Conservation (phyloP, 1,140 invertebrate genomes). For the Apis florea region DNA sequence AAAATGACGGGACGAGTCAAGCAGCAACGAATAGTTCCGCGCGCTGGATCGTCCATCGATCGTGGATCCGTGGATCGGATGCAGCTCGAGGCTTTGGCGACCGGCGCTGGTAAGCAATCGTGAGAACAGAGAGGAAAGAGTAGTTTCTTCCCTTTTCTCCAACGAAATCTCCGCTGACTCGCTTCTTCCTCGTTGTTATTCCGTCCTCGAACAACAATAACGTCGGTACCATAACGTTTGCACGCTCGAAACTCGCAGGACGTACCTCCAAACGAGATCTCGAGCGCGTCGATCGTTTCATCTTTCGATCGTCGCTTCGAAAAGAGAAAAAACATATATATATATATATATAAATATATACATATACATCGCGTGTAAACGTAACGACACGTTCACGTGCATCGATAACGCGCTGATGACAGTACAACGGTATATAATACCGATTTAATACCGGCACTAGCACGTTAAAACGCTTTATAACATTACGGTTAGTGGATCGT, state of each 20-base stretch:
- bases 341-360: no score
- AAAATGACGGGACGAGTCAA: conserved; percentile 5
- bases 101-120: conserved; percentile 77
- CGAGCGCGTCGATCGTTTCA: conserved; percentile 26
- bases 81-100: conserved; percentile 59
- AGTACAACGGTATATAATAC: conserved; percentile 41
- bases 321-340: neutral
- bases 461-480: neutral
- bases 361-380: neutral
- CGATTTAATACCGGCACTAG: conserved; percentile 29
- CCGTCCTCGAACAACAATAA: conserved; percentile 12
- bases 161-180: conserved; percentile 52
- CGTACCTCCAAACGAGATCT: conserved; percentile 74
- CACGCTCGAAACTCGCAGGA: conserved; percentile 52
- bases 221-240: neutral
- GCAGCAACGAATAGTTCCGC: conserved; percentile 73
- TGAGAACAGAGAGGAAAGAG: conserved; percentile 68
- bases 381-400: neutral
- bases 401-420: neutral
- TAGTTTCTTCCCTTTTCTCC: conserved; percentile 63
- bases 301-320: neutral
- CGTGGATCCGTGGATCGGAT: conserved; percentile 39
- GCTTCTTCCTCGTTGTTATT: conserved; percentile 29
- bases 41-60: conserved; percentile 55
- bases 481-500: conserved; percentile 16